Evolutionary conservation across 2,888 invertebrate genomes (phyloP).

Genomic region (Scaptomyza flava): DNA sequence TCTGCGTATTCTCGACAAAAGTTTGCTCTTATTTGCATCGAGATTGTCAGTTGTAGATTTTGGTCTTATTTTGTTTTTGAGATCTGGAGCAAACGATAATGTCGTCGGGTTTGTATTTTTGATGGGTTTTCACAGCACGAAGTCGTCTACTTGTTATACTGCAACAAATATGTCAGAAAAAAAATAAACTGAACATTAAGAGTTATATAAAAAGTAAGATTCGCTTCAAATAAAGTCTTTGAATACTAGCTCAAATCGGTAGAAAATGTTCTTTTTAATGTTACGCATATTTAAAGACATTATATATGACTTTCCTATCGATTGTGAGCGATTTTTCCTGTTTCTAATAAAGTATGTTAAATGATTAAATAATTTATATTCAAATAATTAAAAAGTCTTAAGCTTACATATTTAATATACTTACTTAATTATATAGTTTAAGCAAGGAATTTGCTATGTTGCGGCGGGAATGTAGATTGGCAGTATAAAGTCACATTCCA

Average conservation of each 20-base stretch:
- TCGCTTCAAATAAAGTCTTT: too few species aligned
- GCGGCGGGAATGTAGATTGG: conserved; percentile 12
- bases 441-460: conserved; percentile 1
- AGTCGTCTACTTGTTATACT: conserved; percentile 1
- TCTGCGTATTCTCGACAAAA: conserved; percentile 6
- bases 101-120: conserved; percentile 3
- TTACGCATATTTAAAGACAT: too few species aligned
- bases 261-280: too few species aligned
- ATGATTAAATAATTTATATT: too few species aligned
- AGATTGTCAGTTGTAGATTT: conserved; percentile 11
- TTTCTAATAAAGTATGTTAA: too few species aligned
- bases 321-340: too few species aligned
- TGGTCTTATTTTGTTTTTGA: conserved; percentile 5
- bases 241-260: too few species aligned
- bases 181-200: too few species aligned
- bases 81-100: conserved; percentile 53
- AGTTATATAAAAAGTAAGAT: too few species aligned
- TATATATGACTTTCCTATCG: too few species aligned
- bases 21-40: conserved; percentile 14
- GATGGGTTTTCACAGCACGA: conserved; percentile 1
- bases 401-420: background rate
- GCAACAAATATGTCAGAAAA: background rate
- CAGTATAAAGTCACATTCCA: conserved; percentile 18
- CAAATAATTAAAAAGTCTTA: background rate
- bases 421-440: background rate